phyloP scores from a whole-genome alignment of 1,140 invertebrate genomes.

The Pollicipes pollicipes region DNA sequence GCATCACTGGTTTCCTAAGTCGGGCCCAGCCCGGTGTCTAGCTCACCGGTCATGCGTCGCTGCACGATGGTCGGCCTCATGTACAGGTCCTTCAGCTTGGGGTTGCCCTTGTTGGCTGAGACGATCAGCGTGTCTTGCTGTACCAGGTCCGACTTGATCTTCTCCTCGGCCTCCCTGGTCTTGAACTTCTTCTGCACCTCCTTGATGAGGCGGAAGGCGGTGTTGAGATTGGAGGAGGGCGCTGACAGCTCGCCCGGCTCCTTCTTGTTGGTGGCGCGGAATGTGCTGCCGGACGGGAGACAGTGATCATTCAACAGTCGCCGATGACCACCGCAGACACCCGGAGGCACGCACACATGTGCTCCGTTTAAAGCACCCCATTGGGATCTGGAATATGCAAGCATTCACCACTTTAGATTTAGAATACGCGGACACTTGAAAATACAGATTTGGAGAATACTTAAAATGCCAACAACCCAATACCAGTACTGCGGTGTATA shows the following conservation, averaged over 20 bases:
- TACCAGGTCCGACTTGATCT: constrained; percentile 94
- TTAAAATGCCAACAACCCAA: no score
- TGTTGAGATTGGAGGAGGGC: constrained; percentile 88
- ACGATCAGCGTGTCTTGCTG: constrained; percentile 96
- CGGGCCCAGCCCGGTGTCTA: constrained; percentile 11
- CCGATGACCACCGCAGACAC: no score
- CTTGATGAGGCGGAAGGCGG: constrained; percentile 91
- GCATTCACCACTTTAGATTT: no score
- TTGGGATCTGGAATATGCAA: no score
- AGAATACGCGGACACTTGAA: no score
- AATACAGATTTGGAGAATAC: no score
- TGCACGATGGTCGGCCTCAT: constrained; percentile 96
- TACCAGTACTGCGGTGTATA: no score
- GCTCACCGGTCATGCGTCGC: constrained; percentile 73
- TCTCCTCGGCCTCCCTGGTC: constrained; percentile 92
- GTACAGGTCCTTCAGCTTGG: constrained; percentile 95
- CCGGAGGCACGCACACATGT: no score
- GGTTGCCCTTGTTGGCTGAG: constrained; percentile 91
- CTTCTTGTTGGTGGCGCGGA: constrained; percentile 91
- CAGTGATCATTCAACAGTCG: no score
- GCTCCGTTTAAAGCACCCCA: no score
- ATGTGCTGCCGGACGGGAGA: constrained; percentile 79
- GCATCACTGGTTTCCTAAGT: neutral
- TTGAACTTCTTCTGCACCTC: constrained; percentile 99
- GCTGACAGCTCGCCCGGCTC: constrained; percentile 90